Percentiles rank a stretch among this genome's conserved stretches.
phyloP scores from a whole-genome alignment of 2,113 vertebrate species.

The Ramphastos sulfuratus region DNA sequence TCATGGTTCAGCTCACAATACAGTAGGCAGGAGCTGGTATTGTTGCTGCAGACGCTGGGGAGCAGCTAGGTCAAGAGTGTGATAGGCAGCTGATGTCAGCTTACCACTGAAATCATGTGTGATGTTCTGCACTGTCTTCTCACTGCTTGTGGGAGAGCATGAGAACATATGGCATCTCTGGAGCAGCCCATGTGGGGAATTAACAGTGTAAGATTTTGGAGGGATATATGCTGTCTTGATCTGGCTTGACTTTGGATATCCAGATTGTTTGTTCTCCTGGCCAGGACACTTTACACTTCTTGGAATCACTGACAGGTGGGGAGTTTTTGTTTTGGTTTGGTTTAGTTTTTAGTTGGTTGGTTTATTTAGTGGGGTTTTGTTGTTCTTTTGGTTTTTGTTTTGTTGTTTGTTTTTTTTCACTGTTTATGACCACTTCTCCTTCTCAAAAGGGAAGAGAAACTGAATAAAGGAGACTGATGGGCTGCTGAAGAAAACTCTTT shows the following conservation, averaged over 20 bases:
- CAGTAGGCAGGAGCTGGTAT: neutral
- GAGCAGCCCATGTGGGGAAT: neutral
- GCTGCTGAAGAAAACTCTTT: no score
- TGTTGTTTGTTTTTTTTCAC: neutral
- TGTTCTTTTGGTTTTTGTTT: neutral
- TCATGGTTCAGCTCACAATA: neutral
- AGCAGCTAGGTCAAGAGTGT: conserved; percentile 24
- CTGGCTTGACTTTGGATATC: neutral
- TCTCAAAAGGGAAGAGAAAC: no score
- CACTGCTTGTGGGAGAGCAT: conserved; percentile 18
- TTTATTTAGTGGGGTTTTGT: no score
- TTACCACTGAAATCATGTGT: neutral
- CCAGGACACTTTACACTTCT: neutral
- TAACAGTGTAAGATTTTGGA: conserved; percentile 26
- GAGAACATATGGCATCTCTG: conserved; percentile 41
- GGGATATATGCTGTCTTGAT: neutral
- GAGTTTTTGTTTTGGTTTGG: no score
- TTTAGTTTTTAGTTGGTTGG: no score
- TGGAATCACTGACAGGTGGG: neutral
- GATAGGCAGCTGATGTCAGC: conserved; percentile 21
- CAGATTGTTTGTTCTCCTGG: neutral
- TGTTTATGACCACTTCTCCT: no score
- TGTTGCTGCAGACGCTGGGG: neutral
- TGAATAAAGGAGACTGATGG: no score
- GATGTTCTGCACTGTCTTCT: conserved; percentile 21